phyloP scores from a whole-genome alignment of 2,113 vertebrate genomes.

The Balaeniceps rex region DNA sequence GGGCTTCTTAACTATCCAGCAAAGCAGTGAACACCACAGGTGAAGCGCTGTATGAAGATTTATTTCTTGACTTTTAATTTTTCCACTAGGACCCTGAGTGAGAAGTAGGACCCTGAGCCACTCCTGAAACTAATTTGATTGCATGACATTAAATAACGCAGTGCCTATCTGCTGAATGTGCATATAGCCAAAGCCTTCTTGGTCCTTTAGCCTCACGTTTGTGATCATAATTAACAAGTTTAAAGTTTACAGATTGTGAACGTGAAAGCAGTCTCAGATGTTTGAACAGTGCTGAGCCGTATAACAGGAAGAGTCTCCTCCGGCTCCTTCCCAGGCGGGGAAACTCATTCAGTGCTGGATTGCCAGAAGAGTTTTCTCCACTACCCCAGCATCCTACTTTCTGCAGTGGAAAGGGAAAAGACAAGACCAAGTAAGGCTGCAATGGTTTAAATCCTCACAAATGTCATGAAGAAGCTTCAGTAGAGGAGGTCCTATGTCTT shows the following conservation, averaged over 20 bases:
- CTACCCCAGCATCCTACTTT: neutral
- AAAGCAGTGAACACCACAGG: neutral
- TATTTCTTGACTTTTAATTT: neutral
- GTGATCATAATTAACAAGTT: neutral
- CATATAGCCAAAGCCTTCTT: neutral
- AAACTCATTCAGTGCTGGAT: neutral
- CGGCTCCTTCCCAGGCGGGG: neutral
- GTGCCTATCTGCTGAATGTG: neutral
- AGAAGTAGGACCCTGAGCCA: neutral
- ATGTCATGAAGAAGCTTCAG: neutral
- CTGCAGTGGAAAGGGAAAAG: neutral
- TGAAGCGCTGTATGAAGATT: neutral
- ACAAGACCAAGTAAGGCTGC: neutral
- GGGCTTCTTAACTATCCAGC: neutral
- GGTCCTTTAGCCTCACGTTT: neutral
- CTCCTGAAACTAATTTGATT: neutral
- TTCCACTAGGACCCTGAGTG: neutral
- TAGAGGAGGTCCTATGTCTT: neutral
- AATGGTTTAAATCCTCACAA: neutral
- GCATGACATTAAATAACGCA: neutral
- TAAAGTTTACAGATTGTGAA: neutral
- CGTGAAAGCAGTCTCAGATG: neutral
- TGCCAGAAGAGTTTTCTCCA: neutral
- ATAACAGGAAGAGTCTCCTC: neutral
- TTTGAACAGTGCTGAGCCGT: neutral